Evolutionary conservation across 2,888 invertebrate genomes (phyloP).

Genomic region (Diadegma fenestrale): DNA sequence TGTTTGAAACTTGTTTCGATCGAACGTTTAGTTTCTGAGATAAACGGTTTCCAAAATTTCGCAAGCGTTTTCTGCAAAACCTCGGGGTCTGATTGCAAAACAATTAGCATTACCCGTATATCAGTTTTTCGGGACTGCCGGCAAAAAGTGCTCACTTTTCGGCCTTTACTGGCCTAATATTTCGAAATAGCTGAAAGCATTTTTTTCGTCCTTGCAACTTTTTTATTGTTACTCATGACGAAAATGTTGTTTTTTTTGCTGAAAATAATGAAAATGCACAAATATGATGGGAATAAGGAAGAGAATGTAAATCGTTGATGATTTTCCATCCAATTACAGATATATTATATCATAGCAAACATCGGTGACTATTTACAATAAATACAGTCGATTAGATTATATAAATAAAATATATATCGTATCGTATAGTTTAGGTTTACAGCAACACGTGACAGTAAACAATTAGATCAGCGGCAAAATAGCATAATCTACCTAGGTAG

Average conservation of each 20-base stretch:
- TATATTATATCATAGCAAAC: slow-evolving; percentile 84
- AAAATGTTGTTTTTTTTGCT: not conserved
- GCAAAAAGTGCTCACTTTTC: too few species aligned
- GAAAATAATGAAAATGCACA: slow-evolving; percentile 64
- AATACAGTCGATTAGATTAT: slow-evolving; percentile 83
- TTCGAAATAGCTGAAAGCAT: too few species aligned
- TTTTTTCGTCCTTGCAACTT: not conserved
- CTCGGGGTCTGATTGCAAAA: too few species aligned
- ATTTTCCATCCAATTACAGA: slow-evolving; percentile 83
- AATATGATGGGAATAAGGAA: slow-evolving; percentile 74
- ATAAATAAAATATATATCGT: slow-evolving; percentile 84
- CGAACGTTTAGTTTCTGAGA: too few species aligned
- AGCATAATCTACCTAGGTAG: slow-evolving; percentile 83
- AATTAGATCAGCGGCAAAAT: slow-evolving; percentile 84
- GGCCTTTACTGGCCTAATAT: too few species aligned
- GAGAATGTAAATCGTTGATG: slow-evolving; percentile 66
- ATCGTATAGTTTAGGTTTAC: slow-evolving; percentile 82
- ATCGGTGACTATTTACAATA: slow-evolving; percentile 84
- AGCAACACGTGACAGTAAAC: slow-evolving; percentile 84
- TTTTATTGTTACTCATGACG: not conserved
- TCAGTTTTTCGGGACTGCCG: too few species aligned
- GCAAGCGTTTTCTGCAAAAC: too few species aligned
- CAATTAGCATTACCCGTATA: too few species aligned
- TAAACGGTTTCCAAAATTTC: too few species aligned
- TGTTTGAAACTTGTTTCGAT: too few species aligned